A percentile compares a stretch with the other conserved stretches of the same genome.
Evolutionary conservation across 1,140 invertebrate species (phyloP).

Genomic region (Limonius californicus): DNA sequence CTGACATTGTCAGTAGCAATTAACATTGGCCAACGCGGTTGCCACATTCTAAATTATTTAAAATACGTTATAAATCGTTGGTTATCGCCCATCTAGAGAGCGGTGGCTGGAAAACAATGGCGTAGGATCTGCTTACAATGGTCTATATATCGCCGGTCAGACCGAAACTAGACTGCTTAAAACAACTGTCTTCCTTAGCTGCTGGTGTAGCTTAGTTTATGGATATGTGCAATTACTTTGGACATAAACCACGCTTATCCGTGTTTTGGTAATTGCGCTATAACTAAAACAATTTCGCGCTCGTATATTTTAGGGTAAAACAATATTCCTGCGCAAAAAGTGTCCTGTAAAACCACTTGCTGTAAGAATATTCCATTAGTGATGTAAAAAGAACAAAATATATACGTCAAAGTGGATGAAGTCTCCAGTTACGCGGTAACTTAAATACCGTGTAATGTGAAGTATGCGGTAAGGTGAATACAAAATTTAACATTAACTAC

Average conservation of each 20-base stretch:
- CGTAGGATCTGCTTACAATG: slow-evolving; percentile 29
- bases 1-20: slow-evolving; percentile 24
- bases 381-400: no score
- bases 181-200: background rate
- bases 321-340: background rate
- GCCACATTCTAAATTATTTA: slow-evolving; percentile 23
- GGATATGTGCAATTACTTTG: background rate
- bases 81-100: slow-evolving; percentile 30
- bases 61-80: slow-evolving; percentile 28
- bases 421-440: no score
- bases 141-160: slow-evolving; percentile 28
- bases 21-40: slow-evolving; percentile 25
- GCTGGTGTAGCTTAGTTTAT: background rate
- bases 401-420: no score
- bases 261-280: no score
- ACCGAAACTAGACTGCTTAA: background rate
- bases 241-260: background rate
- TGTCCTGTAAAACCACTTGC: background rate
- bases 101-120: slow-evolving; percentile 29
- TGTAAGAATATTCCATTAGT: background rate
- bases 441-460: no score
- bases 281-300: background rate
- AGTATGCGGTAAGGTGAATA: no score
- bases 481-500: no score
- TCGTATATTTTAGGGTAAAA: background rate